These are phyloP conservation scores for Lasioglossum vierecki DNA, from an alignment of 2,888 invertebrate genomes.

Conservation along the genomic window DNA sequence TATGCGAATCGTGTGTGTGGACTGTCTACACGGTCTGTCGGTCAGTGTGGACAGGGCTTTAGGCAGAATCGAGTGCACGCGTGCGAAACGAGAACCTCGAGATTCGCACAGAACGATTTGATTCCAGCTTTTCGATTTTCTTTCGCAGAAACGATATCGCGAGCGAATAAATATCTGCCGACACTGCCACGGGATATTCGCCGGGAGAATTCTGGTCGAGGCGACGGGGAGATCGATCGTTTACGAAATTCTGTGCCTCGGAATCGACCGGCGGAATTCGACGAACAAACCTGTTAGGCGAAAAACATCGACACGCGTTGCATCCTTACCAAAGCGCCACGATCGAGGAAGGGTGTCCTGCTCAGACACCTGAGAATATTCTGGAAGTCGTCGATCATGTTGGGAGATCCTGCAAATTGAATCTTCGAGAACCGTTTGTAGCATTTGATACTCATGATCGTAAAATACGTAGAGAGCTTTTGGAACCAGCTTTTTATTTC, in stretches of 20 bases:
- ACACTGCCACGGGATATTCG: not conserved
- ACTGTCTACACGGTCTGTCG: too few relatives aligned
- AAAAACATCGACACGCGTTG: not conserved
- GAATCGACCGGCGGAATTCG: not conserved
- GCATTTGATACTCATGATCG: not conserved
- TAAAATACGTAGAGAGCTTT: not conserved
- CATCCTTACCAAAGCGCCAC: not conserved
- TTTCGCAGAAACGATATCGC: not conserved
- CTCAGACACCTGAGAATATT: not conserved
- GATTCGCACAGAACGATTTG: not conserved
- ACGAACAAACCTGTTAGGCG: not conserved
- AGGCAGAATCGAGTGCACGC: not conserved
- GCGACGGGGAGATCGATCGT: not conserved
- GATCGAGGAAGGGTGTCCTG: not conserved
- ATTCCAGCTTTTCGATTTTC: conserved; percentile 4
- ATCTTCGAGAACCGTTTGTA: not conserved
- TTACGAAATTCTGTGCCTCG: conserved; percentile 3
- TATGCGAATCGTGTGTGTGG: too few relatives aligned
- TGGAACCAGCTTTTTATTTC: too few relatives aligned
- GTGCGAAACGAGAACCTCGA: not conserved
- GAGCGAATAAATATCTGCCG: not conserved
- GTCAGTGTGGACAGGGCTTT: too few relatives aligned
- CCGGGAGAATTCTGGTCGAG: not conserved
- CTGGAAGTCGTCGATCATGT: not conserved
- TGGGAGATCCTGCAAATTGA: not conserved